These are phyloP conservation scores for Sardinella longiceps DNA, from an alignment of 2,797 vertebrate genomes.

Conservation along the genomic window DNA sequence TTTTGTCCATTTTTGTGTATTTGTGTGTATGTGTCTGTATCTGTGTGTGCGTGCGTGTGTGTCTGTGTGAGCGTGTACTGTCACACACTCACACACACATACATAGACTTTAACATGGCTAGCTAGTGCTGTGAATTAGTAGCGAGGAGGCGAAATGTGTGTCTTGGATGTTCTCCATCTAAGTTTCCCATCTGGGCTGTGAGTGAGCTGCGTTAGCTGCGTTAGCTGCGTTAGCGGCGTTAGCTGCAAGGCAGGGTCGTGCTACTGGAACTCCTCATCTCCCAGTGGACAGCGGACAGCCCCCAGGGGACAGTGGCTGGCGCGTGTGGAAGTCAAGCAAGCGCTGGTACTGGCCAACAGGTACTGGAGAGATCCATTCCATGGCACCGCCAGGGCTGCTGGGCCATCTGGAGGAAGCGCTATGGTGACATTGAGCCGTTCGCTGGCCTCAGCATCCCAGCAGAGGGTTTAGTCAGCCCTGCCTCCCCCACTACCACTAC, in stretches of 20 bases:
- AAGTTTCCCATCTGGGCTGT: too few species aligned
- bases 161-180: too few species aligned
- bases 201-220: too few species aligned
- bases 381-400: too few species aligned
- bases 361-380: not conserved
- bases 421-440: not conserved
- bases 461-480: not conserved
- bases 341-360: too few species aligned
- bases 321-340: too few species aligned
- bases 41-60: slow-evolving; percentile 27
- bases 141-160: too few species aligned
- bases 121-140: not conserved
- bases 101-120: not conserved
- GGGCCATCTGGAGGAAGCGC: not conserved
- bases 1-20: not conserved
- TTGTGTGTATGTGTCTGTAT: slow-evolving; percentile 40
- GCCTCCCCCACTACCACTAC: not conserved
- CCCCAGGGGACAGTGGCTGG: too few species aligned
- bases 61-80: slow-evolving; percentile 7
- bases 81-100: not conserved
- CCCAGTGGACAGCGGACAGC: too few species aligned
- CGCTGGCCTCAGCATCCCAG: not conserved
- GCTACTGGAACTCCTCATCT: too few species aligned
- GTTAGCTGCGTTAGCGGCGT: too few species aligned
- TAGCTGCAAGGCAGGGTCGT: too few species aligned